These are phyloP conservation scores for Eumerus sabulonum DNA, from an alignment of 2,888 invertebrate species.

Conservation along the genomic window DNA sequence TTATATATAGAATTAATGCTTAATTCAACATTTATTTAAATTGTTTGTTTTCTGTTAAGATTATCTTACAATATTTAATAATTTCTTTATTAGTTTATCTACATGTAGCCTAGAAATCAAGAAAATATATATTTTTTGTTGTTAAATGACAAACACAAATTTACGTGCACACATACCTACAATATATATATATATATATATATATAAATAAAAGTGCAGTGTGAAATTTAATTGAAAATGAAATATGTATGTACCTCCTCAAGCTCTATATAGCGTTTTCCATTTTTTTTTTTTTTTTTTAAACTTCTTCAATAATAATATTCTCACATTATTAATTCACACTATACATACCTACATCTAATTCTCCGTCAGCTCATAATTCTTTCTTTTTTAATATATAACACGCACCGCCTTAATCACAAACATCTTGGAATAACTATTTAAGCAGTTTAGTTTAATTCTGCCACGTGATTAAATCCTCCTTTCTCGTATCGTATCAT, in stretches of 20 bases:
- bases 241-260: constrained; percentile 31
- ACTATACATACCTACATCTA: constrained; percentile 18
- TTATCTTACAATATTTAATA: constrained; percentile 61
- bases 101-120: constrained; percentile 65
- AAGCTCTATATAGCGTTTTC: constrained; percentile 29
- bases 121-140: constrained; percentile 45
- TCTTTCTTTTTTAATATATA: constrained; percentile 23
- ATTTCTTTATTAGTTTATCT: constrained; percentile 66
- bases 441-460: not conserved
- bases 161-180: constrained; percentile 60
- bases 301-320: constrained; percentile 5
- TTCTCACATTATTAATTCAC: constrained; percentile 18
- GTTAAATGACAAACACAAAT: constrained; percentile 62
- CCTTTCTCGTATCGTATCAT: constrained; percentile 27
- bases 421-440: constrained; percentile 63
- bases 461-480: no score
- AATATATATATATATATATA: no score
- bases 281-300: constrained; percentile 1
- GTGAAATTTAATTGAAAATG: constrained; percentile 54
- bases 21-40: constrained; percentile 63
- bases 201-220: constrained; percentile 64
- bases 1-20: constrained; percentile 68
- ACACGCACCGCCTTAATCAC: constrained; percentile 64
- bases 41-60: constrained; percentile 38
- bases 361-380: constrained; percentile 31